Evolutionary conservation across 2,888 invertebrate genomes (phyloP), one percentile per base, ranked within the genome.

Genomic region (Ophion obscuratus): DNA sequence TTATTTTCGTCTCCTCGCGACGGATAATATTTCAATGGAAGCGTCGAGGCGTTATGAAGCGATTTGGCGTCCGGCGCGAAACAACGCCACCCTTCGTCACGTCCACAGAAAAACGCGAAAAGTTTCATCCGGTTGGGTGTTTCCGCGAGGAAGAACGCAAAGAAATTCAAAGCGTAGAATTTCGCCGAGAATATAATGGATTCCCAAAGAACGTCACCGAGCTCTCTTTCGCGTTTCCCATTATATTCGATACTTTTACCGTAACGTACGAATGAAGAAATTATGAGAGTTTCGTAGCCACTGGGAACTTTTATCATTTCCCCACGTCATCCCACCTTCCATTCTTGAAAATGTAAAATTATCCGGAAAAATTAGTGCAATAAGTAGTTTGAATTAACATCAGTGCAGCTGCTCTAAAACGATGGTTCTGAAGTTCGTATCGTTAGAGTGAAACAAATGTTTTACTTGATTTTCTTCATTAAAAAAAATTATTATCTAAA

Each of bases 91-190:
- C 68, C 27, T 53, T 14, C 40, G 53, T 59, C 47, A 64, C 71
- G 73, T 31, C 62, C 53, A 36, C 53, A 36, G n/a, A 76, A 67
- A 67, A 77, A 67, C 36, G 11, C 24, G n/a, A 31, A 31, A 67
- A 61, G 44, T 36, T 17, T 73, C 40, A 66, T 36, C 20, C 20
- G 36, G n/a, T 53, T 62, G 70, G 31, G 24, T 62, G 31, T 61
- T 17, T 67, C 40, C 44, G 79, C n/a, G 36, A 7, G 36, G 2
- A 36, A 70, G 76, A 64, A 71, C 75, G 83, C 61, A 76, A 81
- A 79, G 80, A 73, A 81, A 83, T 81, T 83, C 83, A 83, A 86
- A 86, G 83, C 83, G 76, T 53, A 73, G 85, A 80, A 83, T 80
- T 71, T 75, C 62, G 71, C 64, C 44, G 62, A 71, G 66, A 20